A percentile compares a stretch with the other conserved stretches of the same genome.
phyloP scores from a whole-genome alignment of 1,140 invertebrate genomes.

The Drosophila arawakana region DNA sequence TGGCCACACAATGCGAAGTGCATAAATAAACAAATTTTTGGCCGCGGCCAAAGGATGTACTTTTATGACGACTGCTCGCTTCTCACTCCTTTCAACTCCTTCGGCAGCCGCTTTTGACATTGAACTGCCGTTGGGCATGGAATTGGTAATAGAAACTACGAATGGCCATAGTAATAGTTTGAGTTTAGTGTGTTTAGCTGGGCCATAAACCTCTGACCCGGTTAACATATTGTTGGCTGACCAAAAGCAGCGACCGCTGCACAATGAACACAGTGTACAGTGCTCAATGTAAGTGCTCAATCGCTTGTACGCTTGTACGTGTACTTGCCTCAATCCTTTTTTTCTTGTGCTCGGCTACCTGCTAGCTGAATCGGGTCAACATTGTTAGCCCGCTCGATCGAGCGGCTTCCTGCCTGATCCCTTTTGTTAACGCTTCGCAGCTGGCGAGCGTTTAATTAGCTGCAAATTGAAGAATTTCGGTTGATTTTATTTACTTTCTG shows the following conservation, averaged over 20 bases:
- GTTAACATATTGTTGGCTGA: conserved; percentile 49
- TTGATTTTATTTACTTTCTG: conserved; percentile 23
- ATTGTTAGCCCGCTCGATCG: conserved; percentile 9
- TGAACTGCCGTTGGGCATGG: conserved; percentile 12
- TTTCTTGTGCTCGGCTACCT: not conserved
- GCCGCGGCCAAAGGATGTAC: conserved; percentile 23
- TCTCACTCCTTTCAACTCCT: conserved; percentile 64
- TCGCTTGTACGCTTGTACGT: not conserved
- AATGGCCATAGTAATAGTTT: not conserved
- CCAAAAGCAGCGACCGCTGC: conserved; percentile 28
- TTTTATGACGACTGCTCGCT: conserved; percentile 54
- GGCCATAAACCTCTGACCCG: conserved; percentile 51
- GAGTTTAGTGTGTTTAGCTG: no score
- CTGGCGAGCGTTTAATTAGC: conserved; percentile 46
- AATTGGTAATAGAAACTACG: not conserved
- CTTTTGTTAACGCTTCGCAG: not conserved
- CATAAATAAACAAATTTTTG: conserved; percentile 69
- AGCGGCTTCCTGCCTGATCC: conserved; percentile 4
- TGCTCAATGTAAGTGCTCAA: not conserved
- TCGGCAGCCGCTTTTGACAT: conserved; percentile 29
- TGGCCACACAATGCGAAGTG: conserved; percentile 73
- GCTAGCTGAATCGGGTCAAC: not conserved
- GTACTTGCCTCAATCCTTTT: not conserved
- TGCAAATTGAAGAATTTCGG: conserved; percentile 42
- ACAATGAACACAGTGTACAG: conserved; percentile 3